These are phyloP conservation scores for Muscicapa comitata DNA, from an alignment of 2,797 vertebrate species.

Conservation along the genomic window DNA sequence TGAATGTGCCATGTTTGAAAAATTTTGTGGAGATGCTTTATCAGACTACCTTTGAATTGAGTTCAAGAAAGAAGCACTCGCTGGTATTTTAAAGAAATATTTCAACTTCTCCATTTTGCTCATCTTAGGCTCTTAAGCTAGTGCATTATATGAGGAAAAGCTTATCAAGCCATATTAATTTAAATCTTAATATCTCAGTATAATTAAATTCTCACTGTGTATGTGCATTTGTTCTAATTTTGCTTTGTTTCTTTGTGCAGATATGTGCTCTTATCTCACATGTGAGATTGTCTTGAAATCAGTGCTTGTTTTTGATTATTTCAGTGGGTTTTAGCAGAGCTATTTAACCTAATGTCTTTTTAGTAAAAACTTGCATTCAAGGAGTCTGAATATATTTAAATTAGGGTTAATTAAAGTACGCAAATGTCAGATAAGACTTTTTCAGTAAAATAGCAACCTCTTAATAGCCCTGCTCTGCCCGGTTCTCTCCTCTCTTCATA, in stretches of 20 bases:
- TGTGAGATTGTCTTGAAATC: background rate
- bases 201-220: background rate
- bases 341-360: background rate
- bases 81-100: constrained; percentile 83
- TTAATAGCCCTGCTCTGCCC: background rate
- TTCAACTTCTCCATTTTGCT: constrained; percentile 40
- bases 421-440: background rate
- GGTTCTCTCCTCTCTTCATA: background rate
- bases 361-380: background rate
- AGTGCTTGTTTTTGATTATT: background rate
- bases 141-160: background rate
- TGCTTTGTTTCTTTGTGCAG: background rate
- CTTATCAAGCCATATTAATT: background rate
- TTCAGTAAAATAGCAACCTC: background rate
- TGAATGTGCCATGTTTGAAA: constrained; percentile 98
- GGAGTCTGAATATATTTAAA: background rate
- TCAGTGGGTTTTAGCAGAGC: background rate
- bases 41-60: constrained; percentile 98
- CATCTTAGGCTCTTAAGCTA: background rate
- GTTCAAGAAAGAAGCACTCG: constrained; percentile 98
- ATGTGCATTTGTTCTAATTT: background rate
- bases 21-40: constrained; percentile 99
- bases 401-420: background rate
- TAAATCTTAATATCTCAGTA: background rate
- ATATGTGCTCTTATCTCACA: background rate